Base-by-base conservation (phyloP, 2,888 invertebrate species). In the Cephus spinipes region DNA sequence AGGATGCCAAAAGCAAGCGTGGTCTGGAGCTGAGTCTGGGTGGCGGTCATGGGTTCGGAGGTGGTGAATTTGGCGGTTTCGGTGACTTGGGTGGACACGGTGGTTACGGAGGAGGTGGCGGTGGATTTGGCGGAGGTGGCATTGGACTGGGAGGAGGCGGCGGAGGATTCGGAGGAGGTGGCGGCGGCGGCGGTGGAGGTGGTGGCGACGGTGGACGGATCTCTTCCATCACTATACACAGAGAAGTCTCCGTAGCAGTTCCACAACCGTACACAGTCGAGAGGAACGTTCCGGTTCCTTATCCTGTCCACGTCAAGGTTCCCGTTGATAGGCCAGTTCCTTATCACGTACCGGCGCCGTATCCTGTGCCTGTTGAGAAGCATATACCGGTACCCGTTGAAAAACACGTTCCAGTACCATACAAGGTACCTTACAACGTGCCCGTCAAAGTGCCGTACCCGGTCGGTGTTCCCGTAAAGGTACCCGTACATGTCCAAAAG, bases 261-360 rank as follows among this genome's bases (percentile, higher is more conserved):
- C 90, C 90, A 11, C 87, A 86, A 1, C 90, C 90, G 4, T 90
- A 90, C 79, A 81, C 89, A 6, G 90, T 90, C 4, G 90, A 90
- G 80, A 88, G 82, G 69, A 83, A 85, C 4, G 79, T 89, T 23
- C 89, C 89, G 0, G 90, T 90, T 12, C 89, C 90, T 0, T 85
- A 86, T 75, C 80, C 89, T 1, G 74, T 74, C 11, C 89, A 83
- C 33, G 89, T 90, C 12, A 88, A 89, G 80, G 85, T 90, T 0
- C 90, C 88, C 11, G 86, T 88, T 6, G 90, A 90, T 23, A 87
- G 86, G 33, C 90, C 90, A 4, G 73, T 84, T 4, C 90, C 90
- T 0, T 82, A 83, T 40, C 85, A 88, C 78, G 83, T 89, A 11
- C 81, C 83, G 4, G 84, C 83, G 32, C 88, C 89, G 6, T 89